Evolutionary conservation across 1,140 invertebrate species (phyloP), one percentile per base, ranked within the genome.

Genomic region (Rhizoglyphus robini): DNA sequence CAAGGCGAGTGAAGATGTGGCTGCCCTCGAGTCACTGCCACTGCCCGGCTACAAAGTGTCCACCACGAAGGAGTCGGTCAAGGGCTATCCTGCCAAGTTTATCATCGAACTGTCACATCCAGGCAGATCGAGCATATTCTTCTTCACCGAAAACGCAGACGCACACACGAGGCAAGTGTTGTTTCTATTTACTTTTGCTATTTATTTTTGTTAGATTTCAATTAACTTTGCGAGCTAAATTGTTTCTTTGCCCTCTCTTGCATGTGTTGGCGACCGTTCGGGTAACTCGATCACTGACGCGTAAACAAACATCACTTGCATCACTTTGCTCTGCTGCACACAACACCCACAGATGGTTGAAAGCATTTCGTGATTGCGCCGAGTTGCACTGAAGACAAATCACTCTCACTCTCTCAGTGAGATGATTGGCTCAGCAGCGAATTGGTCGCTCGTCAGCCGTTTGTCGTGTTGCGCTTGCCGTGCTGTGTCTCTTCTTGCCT

Each of bases 1-100:
- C 69, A 80, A 78, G 72, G 82, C 82, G 31, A 80, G 79, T 59
- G 80, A 83, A 76, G 82, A 83, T 74, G 78, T 81, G 38, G 79
- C 78, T 58, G 82, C 82, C 34, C 69, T 78, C 20, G 73, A 78
- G 59, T 80, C 76, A 66, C 74, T 79, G 65, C 80, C 81, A 23
- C 74, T 83, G 47, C 74, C 83, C 27, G 81, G 82, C 8, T 83
- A 79, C 71, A 68, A 75, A 59, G 77, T 83, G 11, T 67, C 73
- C 51, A 69, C 72, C 46, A 69, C 73, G 51, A 70, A 70, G 29
- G 72, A 76, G 62, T 74, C 68, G 59, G 75, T 71, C 69, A 78
- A 80, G 65, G 77, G 75, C 32, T 70, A 75, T 23, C 78, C 80
- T 61, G 71, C 72, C 1, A 73, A 74, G 57, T 73, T 78, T 30